Base-by-base conservation (phyloP, 2,888 invertebrate species). In the Horisme vitalbata region DNA sequence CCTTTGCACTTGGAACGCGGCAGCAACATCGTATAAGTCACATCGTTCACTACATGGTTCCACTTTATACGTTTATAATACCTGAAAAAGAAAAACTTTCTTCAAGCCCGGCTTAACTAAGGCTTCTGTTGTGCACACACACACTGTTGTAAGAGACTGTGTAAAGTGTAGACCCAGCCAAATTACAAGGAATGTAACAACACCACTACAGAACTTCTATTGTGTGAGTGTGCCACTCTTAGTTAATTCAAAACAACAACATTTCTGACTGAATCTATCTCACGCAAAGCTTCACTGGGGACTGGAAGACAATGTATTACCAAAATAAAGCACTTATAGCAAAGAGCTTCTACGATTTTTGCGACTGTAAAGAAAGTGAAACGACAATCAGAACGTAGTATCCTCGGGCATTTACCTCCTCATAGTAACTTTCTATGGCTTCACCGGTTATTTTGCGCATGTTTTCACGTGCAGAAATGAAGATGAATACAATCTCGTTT, bases 1-100 rank as follows among this genome's bases (percentile, higher is more conserved):
- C 71, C 82, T 84, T 86, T 87, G 75, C 86, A 87, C 85, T 87
- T 88, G 60, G 86, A 88, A 61, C 86, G 86, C 45, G 87, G 86
- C 53, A 88, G 75, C 65, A 88, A 72, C 87, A 87, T 88, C 53
- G 86, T 88, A 78, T 86, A 86, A 76, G 84, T 87, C 79, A 85
- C 84, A 83, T 82, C 78, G 65, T 79, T 79, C 71, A 82, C 83
- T 80, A 84, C 81, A 85, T 83, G 78, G 65, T 79, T 77, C 69
- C 79, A 83, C 80, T 81, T 85, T 67, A 85, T 73, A 67, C 69
- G 63, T 69, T 65, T 69, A 58, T 64, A 63, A 66, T 65, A 80
- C 88, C 88, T 88, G 83, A 14, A 57, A 57, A 9, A 18, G 38
- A 83, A 80, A 45, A 47, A 31, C 30, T 7, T 7, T n/a, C 21